These are phyloP conservation scores for Rhinopithecus roxellana DNA, from an alignment of 2,113 vertebrate species.

Conservation along the genomic window DNA sequence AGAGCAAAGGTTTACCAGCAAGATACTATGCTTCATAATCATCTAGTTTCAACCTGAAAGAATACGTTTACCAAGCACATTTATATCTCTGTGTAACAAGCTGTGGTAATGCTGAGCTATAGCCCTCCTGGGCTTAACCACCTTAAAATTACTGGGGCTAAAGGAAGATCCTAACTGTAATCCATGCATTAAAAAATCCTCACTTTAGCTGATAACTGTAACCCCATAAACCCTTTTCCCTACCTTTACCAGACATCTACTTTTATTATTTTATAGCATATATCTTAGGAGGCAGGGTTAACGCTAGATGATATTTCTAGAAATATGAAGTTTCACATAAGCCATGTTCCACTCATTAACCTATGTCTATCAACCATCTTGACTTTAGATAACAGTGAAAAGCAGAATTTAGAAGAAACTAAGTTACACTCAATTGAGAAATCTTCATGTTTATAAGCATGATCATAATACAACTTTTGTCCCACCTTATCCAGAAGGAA, in stretches of 20 bases:
- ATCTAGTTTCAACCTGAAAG: background rate
- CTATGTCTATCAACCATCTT: fast-evolving
- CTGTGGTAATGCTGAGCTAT: background rate
- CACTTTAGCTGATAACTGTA: background rate
- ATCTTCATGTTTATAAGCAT: constrained; percentile 55
- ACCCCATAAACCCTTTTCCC: background rate
- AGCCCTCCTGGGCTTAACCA: background rate
- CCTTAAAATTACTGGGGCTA: background rate
- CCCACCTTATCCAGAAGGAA: constrained; percentile 89
- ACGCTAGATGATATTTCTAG: background rate
- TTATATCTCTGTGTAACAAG: background rate
- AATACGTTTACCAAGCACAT: background rate
- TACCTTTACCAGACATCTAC: background rate
- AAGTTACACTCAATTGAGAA: fast-evolving
- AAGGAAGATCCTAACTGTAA: background rate
- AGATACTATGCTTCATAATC: background rate
- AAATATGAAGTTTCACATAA: background rate
- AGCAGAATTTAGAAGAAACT: background rate
- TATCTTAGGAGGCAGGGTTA: background rate
- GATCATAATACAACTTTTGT: constrained; percentile 84
- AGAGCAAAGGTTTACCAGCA: background rate
- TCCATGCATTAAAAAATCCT: background rate
- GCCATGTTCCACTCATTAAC: background rate
- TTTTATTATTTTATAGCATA: background rate
- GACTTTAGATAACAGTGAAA: constrained; percentile 45